Evolutionary conservation across 2,797 vertebrate genomes (phyloP).

Genomic region (Antrozous pallidus): DNA sequence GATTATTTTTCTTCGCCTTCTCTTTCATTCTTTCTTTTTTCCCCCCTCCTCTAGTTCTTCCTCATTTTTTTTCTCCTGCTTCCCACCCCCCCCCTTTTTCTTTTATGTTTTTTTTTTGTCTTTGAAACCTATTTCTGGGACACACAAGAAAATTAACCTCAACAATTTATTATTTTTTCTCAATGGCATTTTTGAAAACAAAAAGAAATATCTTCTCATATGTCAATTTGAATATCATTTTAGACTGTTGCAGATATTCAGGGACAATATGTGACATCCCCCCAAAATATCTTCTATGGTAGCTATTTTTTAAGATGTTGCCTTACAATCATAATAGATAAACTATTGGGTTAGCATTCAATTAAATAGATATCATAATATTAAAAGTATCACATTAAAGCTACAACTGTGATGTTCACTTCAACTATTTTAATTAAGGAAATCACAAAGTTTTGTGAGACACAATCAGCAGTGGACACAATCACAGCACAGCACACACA

Average conservation of each 20-base stretch:
- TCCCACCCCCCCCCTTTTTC: neutral
- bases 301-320: neutral
- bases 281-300: neutral
- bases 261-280: neutral
- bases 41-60: neutral
- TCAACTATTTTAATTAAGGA: neutral
- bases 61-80: neutral
- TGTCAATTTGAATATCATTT: neutral
- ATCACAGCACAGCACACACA: neutral
- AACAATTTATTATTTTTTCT: constrained; percentile 13
- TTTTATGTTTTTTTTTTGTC: neutral
- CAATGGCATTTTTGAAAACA: neutral
- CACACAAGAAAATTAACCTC: constrained; percentile 2
- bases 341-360: neutral
- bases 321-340: neutral
- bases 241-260: neutral
- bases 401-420: neutral
- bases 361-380: constrained; percentile 1
- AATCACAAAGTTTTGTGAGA: neutral
- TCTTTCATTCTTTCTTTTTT: neutral
- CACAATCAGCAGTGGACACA: neutral
- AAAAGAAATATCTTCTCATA: neutral
- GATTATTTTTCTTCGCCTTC: neutral
- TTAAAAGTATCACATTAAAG: constrained; percentile 19
- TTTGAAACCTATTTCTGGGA: constrained; percentile 6